These are phyloP conservation scores for Balaeniceps rex DNA, from an alignment of 2,113 vertebrate genomes.

Conservation along the genomic window DNA sequence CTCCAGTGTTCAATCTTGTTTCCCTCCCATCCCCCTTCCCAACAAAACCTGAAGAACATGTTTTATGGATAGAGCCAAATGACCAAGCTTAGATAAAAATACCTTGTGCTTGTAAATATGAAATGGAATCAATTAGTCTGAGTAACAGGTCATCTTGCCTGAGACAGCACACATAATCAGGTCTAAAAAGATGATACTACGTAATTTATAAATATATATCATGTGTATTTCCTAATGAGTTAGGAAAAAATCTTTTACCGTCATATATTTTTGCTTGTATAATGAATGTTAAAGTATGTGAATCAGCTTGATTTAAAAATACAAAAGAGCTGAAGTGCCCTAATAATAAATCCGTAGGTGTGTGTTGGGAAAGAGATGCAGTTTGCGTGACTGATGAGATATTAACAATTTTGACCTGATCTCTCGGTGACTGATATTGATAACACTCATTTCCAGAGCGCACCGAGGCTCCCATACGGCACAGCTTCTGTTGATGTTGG, in stretches of 20 bases:
- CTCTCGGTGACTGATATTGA: conserved; percentile 5
- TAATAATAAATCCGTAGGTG: conserved; percentile 28
- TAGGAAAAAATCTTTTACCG: neutral
- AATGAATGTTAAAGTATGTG: neutral
- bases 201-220: neutral
- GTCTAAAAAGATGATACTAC: neutral
- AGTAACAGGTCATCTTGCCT: conserved; percentile 6
- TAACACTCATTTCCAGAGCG: conserved; percentile 16
- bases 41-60: neutral
- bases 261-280: conserved; percentile 5
- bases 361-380: neutral
- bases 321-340: neutral
- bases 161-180: conserved; percentile 14
- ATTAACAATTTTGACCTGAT: conserved; percentile 50
- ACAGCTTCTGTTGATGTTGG: neutral
- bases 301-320: conserved; percentile 35
- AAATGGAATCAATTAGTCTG: conserved; percentile 10
- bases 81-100: conserved; percentile 33
- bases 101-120: neutral
- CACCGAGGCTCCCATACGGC: neutral
- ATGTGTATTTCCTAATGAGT: neutral
- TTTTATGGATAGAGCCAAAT: conserved; percentile 4
- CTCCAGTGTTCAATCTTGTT: neutral
- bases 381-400: conserved; percentile 31
- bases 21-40: neutral